Conservation (phyloP, 2,113 vertebrate genomes). For the Oreochromis niloticus region DNA sequence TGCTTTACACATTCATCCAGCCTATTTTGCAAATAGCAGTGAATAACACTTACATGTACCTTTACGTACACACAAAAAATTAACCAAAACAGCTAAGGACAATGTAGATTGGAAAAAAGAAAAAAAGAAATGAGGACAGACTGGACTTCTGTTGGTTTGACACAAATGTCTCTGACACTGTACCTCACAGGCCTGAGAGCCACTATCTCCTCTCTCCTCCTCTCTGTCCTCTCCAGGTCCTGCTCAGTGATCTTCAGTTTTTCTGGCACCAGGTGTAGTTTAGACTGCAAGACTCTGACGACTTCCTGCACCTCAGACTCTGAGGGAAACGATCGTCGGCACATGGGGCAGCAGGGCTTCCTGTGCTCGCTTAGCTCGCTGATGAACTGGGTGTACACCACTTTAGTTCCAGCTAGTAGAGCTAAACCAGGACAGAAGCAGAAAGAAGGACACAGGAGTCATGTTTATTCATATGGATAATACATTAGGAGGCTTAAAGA, state of each 20-base stretch:
- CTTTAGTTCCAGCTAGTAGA: slow-evolving; percentile 92
- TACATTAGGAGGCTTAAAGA: background rate
- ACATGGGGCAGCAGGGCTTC: slow-evolving; percentile 90
- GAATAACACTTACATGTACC: no score
- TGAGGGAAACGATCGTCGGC: slow-evolving; percentile 85
- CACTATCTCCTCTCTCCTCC: slow-evolving; percentile 88
- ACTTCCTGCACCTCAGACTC: slow-evolving; percentile 91
- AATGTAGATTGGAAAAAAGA: no score
- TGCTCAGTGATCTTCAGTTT: slow-evolving; percentile 90
- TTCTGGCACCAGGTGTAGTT: slow-evolving; percentile 91
- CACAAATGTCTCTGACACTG: background rate
- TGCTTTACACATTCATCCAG: no score
- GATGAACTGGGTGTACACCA: slow-evolving; percentile 95
- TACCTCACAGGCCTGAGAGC: slow-evolving; percentile 87
- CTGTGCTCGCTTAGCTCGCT: slow-evolving; percentile 88
- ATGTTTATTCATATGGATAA: background rate
- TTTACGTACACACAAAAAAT: no score
- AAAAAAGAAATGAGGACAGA: background rate
- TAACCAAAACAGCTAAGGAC: no score
- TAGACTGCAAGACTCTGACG: slow-evolving; percentile 89
- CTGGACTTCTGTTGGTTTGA: background rate
- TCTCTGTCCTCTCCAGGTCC: slow-evolving; percentile 87
- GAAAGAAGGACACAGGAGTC: background rate
- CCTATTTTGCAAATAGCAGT: no score
- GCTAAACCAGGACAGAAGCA: slow-evolving; percentile 65